These are phyloP conservation scores for Mareca penelope DNA, from an alignment of 2,797 vertebrate genomes.

Conservation along the genomic window DNA sequence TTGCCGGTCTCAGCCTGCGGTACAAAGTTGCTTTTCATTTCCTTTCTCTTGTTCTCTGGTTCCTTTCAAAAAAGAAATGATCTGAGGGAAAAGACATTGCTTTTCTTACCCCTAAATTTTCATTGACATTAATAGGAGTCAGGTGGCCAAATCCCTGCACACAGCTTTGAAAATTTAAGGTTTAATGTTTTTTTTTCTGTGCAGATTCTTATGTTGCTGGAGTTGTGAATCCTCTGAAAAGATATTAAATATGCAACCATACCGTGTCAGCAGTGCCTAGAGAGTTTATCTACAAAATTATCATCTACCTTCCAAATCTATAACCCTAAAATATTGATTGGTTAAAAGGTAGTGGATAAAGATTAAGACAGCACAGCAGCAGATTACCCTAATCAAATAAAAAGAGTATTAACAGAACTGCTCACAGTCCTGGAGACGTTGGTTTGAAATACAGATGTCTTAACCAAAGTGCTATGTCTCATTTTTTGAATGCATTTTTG, in stretches of 20 bases:
- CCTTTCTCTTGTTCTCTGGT: slow-evolving; percentile 35
- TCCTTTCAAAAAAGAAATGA: slow-evolving; percentile 32
- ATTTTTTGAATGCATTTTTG: slow-evolving; percentile 75
- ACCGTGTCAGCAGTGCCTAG: slow-evolving; percentile 53
- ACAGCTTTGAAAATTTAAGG: slow-evolving; percentile 61
- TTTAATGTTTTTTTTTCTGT: not conserved
- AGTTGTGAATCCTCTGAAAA: slow-evolving; percentile 47
- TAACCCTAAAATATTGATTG: slow-evolving; percentile 76
- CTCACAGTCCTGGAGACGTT: slow-evolving; percentile 64
- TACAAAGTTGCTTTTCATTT: slow-evolving; percentile 57
- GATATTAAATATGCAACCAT: slow-evolving; percentile 51
- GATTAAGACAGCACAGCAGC: slow-evolving; percentile 55
- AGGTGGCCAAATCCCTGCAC: slow-evolving; percentile 39
- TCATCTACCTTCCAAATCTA: slow-evolving; percentile 64
- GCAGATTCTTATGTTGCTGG: not conserved
- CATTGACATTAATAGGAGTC: slow-evolving; percentile 64
- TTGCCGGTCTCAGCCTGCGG: not conserved
- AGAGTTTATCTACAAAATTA: slow-evolving; percentile 69
- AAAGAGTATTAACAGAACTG: slow-evolving; percentile 63
- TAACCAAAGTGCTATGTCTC: slow-evolving; percentile 76
- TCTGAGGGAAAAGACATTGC: slow-evolving; percentile 23
- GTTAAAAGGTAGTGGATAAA: slow-evolving; percentile 74
- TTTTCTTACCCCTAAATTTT: slow-evolving; percentile 60
- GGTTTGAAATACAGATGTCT: slow-evolving; percentile 79
- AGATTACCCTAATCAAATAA: slow-evolving; percentile 76